Evolutionary conservation across 1,140 invertebrate species (phyloP).

Genomic region (Hestina assimilis): DNA sequence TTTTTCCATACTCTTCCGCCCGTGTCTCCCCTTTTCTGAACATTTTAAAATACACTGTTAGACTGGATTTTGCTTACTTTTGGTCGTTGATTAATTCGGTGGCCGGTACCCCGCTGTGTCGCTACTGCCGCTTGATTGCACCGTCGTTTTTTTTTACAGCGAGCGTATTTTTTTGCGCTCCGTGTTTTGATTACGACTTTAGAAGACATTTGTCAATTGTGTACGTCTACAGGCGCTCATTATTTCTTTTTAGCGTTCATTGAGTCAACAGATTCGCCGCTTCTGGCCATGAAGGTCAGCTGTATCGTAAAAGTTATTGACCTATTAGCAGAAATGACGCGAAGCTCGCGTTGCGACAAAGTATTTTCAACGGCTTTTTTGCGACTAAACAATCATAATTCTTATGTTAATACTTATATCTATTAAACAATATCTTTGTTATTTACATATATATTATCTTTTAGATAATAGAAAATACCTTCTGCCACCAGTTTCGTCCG

Average conservation of each 20-base stretch:
- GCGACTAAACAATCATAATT: no score
- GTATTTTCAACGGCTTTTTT: not conserved
- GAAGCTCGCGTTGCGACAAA: no score
- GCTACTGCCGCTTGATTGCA: slow-evolving; percentile 62
- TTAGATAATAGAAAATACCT: no score
- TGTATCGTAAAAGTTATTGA: slow-evolving; percentile 15
- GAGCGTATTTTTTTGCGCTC: slow-evolving; percentile 32
- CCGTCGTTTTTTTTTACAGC: slow-evolving; percentile 42
- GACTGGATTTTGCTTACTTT: slow-evolving; percentile 58
- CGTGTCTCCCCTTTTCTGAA: slow-evolving; percentile 52
- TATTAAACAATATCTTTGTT: no score
- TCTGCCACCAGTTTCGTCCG: no score
- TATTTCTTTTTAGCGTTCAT: slow-evolving; percentile 17
- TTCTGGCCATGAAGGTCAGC: slow-evolving; percentile 18
- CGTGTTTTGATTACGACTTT: slow-evolving; percentile 29
- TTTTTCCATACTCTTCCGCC: slow-evolving; percentile 57
- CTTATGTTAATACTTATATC: no score
- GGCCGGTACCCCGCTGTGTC: slow-evolving; percentile 56
- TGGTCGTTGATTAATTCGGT: slow-evolving; percentile 68
- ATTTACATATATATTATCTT: no score
- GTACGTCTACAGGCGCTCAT: slow-evolving; percentile 12
- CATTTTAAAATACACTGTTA: slow-evolving; percentile 54
- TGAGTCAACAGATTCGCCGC: slow-evolving; percentile 8
- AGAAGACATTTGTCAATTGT: slow-evolving; percentile 34
- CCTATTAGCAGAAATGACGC: not conserved